Conservation (phyloP, 2,888 invertebrate species). For the Thysanoteuthis rhombus region DNA sequence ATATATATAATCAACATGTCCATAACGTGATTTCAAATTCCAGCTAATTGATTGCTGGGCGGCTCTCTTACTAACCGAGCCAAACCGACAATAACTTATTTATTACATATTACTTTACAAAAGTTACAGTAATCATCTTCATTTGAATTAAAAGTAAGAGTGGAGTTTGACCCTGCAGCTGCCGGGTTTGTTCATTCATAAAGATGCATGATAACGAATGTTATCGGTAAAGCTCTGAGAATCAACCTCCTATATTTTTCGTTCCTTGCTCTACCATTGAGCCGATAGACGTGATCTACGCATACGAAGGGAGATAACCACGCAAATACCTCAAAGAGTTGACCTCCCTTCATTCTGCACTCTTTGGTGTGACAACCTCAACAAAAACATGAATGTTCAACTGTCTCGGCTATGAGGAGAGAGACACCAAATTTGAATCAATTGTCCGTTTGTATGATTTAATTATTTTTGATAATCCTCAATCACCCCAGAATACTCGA, state of each 20-base stretch:
- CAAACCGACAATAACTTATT: too few species aligned
- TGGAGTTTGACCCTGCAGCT: too few species aligned
- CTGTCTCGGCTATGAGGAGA: background rate
- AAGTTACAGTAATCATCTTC: too few species aligned
- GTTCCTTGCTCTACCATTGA: background rate
- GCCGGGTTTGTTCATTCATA: too few species aligned
- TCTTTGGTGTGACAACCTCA: background rate
- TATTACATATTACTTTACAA: too few species aligned
- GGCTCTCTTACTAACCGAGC: too few species aligned
- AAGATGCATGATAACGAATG: background rate
- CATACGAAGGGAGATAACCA: background rate
- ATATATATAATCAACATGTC: too few species aligned
- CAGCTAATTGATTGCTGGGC: too few species aligned
- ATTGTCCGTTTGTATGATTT: background rate
- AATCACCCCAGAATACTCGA: conserved; percentile 16
- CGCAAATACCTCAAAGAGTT: background rate
- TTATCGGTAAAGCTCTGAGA: background rate
- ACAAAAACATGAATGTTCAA: background rate
- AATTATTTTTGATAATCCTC: background rate
- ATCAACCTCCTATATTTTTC: background rate
- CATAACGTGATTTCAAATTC: too few species aligned
- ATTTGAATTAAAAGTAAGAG: too few species aligned
- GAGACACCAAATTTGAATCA: background rate
- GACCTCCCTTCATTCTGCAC: background rate
- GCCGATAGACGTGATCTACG: background rate